Conservation (phyloP, 2,888 invertebrate species). For the Trypoxylon attenuatum region DNA sequence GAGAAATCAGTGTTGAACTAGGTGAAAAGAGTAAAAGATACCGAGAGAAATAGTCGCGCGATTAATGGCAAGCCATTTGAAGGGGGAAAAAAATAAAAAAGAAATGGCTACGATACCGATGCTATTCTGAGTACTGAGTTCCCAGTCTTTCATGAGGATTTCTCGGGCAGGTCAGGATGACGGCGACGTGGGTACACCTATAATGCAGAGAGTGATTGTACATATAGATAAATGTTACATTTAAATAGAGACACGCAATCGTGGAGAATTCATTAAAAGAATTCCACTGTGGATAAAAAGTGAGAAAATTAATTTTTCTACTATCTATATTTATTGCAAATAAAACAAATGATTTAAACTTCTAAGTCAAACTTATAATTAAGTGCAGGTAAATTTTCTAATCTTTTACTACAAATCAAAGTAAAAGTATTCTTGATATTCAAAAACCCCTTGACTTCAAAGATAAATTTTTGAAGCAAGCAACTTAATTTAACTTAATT, state of each 20-base stretch:
- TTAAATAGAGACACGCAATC: constrained; percentile 22
- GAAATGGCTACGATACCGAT: constrained; percentile 74
- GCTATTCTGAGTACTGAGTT: constrained; percentile 75
- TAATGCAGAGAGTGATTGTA: constrained; percentile 73
- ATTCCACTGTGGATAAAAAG: not conserved
- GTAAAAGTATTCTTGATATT: too few species aligned
- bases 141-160: constrained; percentile 76
- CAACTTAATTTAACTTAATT: too few species aligned
- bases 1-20: constrained; percentile 7
- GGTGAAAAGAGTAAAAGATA: constrained; percentile 30
- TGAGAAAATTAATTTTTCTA: too few species aligned
- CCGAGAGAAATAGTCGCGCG: constrained; percentile 11
- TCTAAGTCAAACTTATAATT: too few species aligned
- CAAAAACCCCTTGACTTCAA: too few species aligned
- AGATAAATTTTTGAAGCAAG: too few species aligned
- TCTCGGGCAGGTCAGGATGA: constrained; percentile 75
- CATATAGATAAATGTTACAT: constrained; percentile 53
- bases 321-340: too few species aligned
- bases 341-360: too few species aligned
- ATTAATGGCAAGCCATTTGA: constrained; percentile 5
- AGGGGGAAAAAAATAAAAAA: constrained; percentile 60
- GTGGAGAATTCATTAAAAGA: constrained; percentile 20
- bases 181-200: constrained; percentile 74
- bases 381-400: too few species aligned
- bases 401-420: too few species aligned